Evolutionary conservation across 2,113 vertebrate genomes (phyloP).

Genomic region (Aythya baeri): DNA sequence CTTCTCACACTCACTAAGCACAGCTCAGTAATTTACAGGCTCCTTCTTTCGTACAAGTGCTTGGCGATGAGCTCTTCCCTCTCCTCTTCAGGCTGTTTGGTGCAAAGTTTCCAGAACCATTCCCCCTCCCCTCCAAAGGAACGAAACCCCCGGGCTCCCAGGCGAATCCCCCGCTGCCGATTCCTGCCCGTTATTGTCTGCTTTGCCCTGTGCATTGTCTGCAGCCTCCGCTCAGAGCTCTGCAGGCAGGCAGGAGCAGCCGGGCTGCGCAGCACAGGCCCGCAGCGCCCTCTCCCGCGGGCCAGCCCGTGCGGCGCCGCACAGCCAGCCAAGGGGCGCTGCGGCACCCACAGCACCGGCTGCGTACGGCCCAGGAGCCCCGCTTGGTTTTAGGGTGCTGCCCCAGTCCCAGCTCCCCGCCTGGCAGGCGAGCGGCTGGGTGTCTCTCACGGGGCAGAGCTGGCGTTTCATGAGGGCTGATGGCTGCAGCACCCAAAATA

Average conservation of each 20-base stretch:
- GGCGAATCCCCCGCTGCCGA: not conserved
- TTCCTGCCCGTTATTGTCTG: not conserved
- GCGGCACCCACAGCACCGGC: rapidly evolving
- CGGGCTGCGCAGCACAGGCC: not conserved
- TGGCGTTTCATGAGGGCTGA: too few relatives aligned
- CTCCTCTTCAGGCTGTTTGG: not conserved
- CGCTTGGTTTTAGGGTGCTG: not conserved
- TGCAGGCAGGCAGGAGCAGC: not conserved
- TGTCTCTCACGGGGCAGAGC: rapidly evolving
- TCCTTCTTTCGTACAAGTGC: not conserved
- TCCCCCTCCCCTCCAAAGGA: not conserved
- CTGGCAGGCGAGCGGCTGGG: rapidly evolving
- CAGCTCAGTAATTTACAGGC: too few relatives aligned
- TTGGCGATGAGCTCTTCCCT: not conserved
- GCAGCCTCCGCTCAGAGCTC: not conserved
- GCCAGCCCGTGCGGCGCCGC: rapidly evolving
- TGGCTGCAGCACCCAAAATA: not conserved
- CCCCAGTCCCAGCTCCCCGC: not conserved
- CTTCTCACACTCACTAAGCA: not conserved
- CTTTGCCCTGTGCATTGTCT: not conserved
- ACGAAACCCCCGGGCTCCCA: not conserved
- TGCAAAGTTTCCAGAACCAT: not conserved
- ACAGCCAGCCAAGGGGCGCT: rapidly evolving
- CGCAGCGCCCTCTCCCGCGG: slow-evolving; percentile 44
- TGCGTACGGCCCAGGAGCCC: rapidly evolving